phyloP scores from a whole-genome alignment of 1,140 invertebrate genomes.

The Trachelipus rathkii region DNA sequence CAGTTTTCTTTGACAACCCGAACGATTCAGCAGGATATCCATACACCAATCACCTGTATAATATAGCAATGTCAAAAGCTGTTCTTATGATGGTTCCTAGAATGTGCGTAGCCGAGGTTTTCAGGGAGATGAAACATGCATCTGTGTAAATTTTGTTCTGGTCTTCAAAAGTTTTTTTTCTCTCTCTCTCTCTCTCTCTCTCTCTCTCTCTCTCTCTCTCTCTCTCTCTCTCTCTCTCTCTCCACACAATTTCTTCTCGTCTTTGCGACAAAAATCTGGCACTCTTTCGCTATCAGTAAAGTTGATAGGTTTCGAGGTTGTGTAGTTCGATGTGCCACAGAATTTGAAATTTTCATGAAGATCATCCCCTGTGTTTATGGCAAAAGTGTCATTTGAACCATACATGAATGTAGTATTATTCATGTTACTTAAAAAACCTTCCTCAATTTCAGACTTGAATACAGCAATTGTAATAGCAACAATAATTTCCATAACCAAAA shows the following conservation, averaged over 20 bases:
- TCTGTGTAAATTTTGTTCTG: neutral
- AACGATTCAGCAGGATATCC: too few relatives aligned
- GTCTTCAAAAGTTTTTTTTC: too few relatives aligned
- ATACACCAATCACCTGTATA: constrained; percentile 28
- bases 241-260: neutral
- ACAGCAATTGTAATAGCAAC: constrained; percentile 50
- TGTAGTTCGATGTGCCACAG: constrained; percentile 39
- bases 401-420: constrained; percentile 35
- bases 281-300: constrained; percentile 5
- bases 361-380: constrained; percentile 38
- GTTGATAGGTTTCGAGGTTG: constrained; percentile 26
- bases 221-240: too few relatives aligned
- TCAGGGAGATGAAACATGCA: constrained; percentile 34
- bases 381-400: constrained; percentile 11
- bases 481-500: constrained; percentile 52
- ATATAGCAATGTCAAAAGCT: constrained; percentile 37
- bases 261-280: constrained; percentile 42
- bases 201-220: too few relatives aligned
- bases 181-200: too few relatives aligned
- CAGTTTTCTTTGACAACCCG: too few relatives aligned
- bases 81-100: constrained; percentile 37
- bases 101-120: constrained; percentile 25
- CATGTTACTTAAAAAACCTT: constrained; percentile 31
- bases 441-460: constrained; percentile 34
- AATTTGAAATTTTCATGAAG: constrained; percentile 38